Conservation (phyloP, 2,888 invertebrate species). For the Cosmia trapezina region DNA sequence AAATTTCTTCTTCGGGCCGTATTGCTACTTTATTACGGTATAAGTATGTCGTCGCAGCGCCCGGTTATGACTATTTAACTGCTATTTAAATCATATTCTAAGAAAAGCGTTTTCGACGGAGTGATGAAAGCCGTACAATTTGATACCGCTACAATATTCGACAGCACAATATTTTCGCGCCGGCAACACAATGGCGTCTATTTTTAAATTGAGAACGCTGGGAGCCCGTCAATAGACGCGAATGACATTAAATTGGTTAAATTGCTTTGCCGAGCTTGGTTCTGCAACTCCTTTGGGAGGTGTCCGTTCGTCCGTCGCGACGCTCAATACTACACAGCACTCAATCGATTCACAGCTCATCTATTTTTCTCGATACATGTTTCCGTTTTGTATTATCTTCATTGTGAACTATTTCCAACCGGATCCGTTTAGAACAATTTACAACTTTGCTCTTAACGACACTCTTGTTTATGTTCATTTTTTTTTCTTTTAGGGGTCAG, state of each 20-base stretch:
- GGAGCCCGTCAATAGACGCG: constrained; percentile 86
- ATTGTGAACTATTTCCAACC: constrained; percentile 56
- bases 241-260: constrained; percentile 90
- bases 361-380: constrained; percentile 70
- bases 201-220: constrained; percentile 87
- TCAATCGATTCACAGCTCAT: constrained; percentile 74
- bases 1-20: constrained; percentile 72
- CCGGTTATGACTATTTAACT: constrained; percentile 80
- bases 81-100: constrained; percentile 83
- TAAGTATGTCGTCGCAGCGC: constrained; percentile 80
- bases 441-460: constrained; percentile 42
- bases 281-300: constrained; percentile 84
- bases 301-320: constrained; percentile 73
- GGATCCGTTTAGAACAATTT: constrained; percentile 53
- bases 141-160: constrained; percentile 52
- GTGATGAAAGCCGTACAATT: constrained; percentile 52
- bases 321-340: constrained; percentile 64
- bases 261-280: constrained; percentile 86
- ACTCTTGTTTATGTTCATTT: constrained; percentile 17
- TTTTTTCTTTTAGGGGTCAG: constrained; percentile 25
- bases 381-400: constrained; percentile 61
- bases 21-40: constrained; percentile 79
- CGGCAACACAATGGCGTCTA: constrained; percentile 83
- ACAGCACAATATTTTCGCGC: constrained; percentile 75
- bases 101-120: constrained; percentile 71